A percentile compares a stretch with the other conserved stretches of the same genome.
Evolutionary conservation across 1,140 invertebrate genomes (phyloP).

Genomic region (Drosophila kikkawai): DNA sequence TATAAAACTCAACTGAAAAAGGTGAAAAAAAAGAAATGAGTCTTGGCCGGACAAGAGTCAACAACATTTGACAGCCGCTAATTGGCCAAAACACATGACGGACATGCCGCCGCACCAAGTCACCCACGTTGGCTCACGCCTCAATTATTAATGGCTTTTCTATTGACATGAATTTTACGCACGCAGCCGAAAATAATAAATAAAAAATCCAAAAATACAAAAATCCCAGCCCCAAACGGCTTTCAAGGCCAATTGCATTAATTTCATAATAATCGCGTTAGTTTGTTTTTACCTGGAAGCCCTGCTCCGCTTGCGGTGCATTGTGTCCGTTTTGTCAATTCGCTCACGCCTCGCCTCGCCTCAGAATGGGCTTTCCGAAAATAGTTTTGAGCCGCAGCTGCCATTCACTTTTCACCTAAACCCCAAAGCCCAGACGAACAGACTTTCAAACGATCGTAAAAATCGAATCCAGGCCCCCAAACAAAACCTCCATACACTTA

Average conservation of each 20-base stretch:
- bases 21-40: constrained; percentile 9
- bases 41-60: constrained; percentile 48
- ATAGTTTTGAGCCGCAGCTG: constrained; percentile 58
- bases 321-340: constrained; percentile 58
- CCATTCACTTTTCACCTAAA: constrained; percentile 80
- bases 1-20: not conserved
- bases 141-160: constrained; percentile 74
- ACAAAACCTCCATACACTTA: constrained; percentile 35
- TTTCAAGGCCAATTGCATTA: constrained; percentile 78
- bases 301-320: constrained; percentile 33
- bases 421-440: constrained; percentile 69
- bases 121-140: constrained; percentile 54
- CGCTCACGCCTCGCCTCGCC: constrained; percentile 55
- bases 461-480: constrained; percentile 69
- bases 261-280: constrained; percentile 68
- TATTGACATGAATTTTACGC: constrained; percentile 78
- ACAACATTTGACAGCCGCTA: constrained; percentile 79
- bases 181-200: constrained; percentile 56
- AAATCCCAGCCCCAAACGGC: constrained; percentile 24
- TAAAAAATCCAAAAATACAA: constrained; percentile 19
- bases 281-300: constrained; percentile 42
- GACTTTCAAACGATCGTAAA: constrained; percentile 69
- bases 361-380: constrained; percentile 44
- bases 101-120: constrained; percentile 29
- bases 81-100: constrained; percentile 68